Evolutionary conservation across 2,888 invertebrate genomes (phyloP).

Genomic region (Branchellion lobata): DNA sequence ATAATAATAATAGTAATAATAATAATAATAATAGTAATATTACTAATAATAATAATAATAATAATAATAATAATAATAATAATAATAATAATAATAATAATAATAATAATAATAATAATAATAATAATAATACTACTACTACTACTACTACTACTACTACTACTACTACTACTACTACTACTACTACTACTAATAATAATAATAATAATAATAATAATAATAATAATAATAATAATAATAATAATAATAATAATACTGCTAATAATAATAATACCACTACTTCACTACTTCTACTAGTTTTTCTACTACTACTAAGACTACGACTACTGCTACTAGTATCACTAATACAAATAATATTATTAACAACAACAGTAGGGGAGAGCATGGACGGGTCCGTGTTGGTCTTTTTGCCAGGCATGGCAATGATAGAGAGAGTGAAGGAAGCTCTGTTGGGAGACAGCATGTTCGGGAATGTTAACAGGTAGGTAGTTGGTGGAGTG

Average conservation of each 20-base stretch:
- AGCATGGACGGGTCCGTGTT: conserved; percentile 57
- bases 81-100: neutral
- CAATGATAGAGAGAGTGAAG: conserved; percentile 59
- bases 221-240: neutral
- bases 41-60: conserved; percentile 6
- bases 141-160: conserved; percentile 42
- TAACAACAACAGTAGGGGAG: neutral
- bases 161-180: conserved; percentile 42
- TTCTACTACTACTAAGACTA: too few relatives aligned
- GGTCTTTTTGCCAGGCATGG: conserved; percentile 59
- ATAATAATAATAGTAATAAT: conserved; percentile 20
- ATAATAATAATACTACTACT: conserved; percentile 39
- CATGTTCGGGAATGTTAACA: conserved; percentile 54
- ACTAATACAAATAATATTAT: neutral
- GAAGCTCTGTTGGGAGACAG: conserved; percentile 56
- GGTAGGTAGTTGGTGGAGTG: conserved; percentile 31
- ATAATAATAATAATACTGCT: conserved; percentile 15
- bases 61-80: neutral
- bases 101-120: conserved; percentile 23
- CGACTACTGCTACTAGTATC: too few relatives aligned
- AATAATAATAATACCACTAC: conserved; percentile 36
- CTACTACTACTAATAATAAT: conserved; percentile 35
- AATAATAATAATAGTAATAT: conserved; percentile 17
- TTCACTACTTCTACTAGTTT: too few relatives aligned
- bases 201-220: neutral